A percentile compares a stretch with the other conserved stretches of the same genome.
These are phyloP conservation scores for Geopemphigus sp. DNA, from an alignment of 1,140 invertebrate species.

Conservation along the genomic window DNA sequence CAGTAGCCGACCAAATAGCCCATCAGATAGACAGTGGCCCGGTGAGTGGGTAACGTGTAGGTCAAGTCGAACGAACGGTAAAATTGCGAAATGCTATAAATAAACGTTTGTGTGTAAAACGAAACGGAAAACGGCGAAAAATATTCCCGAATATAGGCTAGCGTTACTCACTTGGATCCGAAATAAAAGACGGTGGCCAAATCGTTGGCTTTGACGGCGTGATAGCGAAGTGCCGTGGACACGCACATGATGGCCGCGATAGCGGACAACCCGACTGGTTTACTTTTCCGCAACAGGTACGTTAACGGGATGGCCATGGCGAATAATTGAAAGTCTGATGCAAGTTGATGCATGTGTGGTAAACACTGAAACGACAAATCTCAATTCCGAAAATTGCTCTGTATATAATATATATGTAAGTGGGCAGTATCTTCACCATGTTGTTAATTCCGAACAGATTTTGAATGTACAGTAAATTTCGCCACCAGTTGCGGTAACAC, in stretches of 20 bases:
- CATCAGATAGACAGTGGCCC: slow-evolving; percentile 66
- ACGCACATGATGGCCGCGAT: slow-evolving; percentile 60
- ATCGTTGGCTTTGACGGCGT: slow-evolving; percentile 61
- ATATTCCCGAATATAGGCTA: not conserved
- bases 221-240: slow-evolving; percentile 64
- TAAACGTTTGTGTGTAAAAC: not conserved
- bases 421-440: slow-evolving; percentile 61
- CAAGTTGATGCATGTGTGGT: slow-evolving; percentile 69
- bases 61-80: slow-evolving; percentile 58
- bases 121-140: not conserved
- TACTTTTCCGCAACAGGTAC: slow-evolving; percentile 64
- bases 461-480: slow-evolving; percentile 68
- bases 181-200: slow-evolving; percentile 66
- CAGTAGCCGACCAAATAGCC: slow-evolving; percentile 64
- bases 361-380: slow-evolving; percentile 62
- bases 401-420: too few species aligned
- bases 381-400: too few species aligned
- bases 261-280: slow-evolving; percentile 56
- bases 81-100: slow-evolving; percentile 51
- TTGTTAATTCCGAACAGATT: slow-evolving; percentile 70
- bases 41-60: slow-evolving; percentile 63
- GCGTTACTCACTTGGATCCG: slow-evolving; percentile 63
- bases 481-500: slow-evolving; percentile 67
- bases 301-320: slow-evolving; percentile 69
- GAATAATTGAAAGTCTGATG: slow-evolving; percentile 80